Conservation (phyloP, 2,113 vertebrate genomes). For the Campylorhamphus procurvoides region DNA sequence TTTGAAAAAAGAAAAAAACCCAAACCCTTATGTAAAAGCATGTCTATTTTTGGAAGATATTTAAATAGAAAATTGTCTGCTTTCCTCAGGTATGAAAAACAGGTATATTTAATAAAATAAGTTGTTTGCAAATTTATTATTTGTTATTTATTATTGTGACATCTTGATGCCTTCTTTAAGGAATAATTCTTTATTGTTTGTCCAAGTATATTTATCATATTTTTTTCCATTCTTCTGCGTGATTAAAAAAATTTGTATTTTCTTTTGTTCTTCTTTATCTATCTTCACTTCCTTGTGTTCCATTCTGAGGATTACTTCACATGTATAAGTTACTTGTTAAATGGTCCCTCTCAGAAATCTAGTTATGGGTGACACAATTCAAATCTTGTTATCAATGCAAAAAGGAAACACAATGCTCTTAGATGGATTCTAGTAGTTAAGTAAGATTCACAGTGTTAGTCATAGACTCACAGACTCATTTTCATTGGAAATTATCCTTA, state of each 20-base stretch:
- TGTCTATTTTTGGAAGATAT: background rate
- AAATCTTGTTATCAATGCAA: background rate
- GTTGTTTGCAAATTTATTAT: background rate
- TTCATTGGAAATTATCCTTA: background rate
- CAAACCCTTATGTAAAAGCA: background rate
- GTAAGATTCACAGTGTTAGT: background rate
- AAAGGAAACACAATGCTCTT: background rate
- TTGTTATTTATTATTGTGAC: background rate
- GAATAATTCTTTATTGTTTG: background rate
- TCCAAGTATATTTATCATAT: background rate
- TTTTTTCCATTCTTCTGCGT: background rate
- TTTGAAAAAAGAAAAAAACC: background rate
- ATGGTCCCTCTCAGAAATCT: background rate
- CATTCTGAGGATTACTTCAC: background rate
- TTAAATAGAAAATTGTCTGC: background rate
- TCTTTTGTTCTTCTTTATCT: background rate
- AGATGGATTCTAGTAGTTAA: background rate
- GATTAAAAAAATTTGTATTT: background rate
- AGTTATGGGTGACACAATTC: background rate
- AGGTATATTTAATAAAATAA: background rate
- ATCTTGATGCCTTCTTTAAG: background rate
- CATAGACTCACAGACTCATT: background rate
- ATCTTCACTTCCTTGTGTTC: background rate
- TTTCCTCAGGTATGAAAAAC: background rate
- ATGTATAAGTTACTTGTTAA: background rate